Evolutionary conservation across 1,140 invertebrate genomes (phyloP), one percentile per base, ranked within the genome.

Genomic region (Formica selysi): DNA sequence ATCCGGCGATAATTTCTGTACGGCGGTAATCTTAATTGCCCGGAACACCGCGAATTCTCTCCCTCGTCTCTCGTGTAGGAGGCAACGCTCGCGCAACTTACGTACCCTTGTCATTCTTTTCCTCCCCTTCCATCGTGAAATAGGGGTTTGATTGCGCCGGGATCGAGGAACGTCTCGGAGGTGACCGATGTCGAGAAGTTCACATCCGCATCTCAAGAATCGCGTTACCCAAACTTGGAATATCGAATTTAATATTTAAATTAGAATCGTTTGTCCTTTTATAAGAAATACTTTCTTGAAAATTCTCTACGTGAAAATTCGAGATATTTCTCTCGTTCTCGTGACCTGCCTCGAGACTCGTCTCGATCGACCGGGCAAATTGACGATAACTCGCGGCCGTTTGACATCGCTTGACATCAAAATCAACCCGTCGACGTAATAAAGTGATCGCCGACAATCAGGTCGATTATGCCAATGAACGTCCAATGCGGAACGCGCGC

Each of bases 401-500:
- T 95, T 95, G 94, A 95, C 94, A 94, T 93, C 92, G 92, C 85
- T 95, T 95, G 94, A 95, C 94, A 94, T 92, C 70, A 93, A 94
- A 95, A 95, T 94, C 93, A 94, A 94, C 93, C 90, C 92, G 94
- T 93, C 93, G 90, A 94, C 89, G 92, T 94, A 93, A 91, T 95
- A 95, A 94, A 94, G 91, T 87, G 92, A 95, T 94, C 92, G 91
- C 92, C 93, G 93, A 92, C 94, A 94, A 95, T 95, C 92, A 91
- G 87, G 85, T 85, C 87, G 91, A 94, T 94, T 93, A 91, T 91
- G 90, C 91, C 93, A 93, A 94, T 94, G 93, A 94, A 93, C 86
- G 91, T 89, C 29, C 74, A 80, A 80, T 81, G 62, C 54, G 76
- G 65, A 81, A 79, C n/a, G 64, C 64, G 65, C 64, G 32, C n/a